phyloP scores from a whole-genome alignment of 2,797 vertebrate species.

The Sylvilagus floridanus region DNA sequence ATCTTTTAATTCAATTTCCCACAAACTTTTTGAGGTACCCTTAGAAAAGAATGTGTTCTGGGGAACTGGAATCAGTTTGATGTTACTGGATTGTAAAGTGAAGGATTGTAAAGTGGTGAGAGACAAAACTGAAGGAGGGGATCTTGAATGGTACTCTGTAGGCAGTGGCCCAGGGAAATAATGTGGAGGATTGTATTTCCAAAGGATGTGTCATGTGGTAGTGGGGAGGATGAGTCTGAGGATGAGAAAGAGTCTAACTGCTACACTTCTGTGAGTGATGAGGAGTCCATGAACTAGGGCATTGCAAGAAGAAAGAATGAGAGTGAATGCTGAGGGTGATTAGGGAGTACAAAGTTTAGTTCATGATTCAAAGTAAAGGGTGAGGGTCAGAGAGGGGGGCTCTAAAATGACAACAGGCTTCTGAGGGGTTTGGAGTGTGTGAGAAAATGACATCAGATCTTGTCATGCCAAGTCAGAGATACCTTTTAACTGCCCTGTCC shows the following conservation, averaged over 20 bases:
- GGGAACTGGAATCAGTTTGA: slow-evolving; percentile 8
- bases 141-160: neutral
- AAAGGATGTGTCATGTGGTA: neutral
- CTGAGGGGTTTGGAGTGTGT: neutral
- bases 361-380: neutral
- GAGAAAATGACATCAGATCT: neutral
- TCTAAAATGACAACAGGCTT: neutral
- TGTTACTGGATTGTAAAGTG: neutral
- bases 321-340: neutral
- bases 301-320: neutral
- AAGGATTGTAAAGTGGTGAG: neutral
- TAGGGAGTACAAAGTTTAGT: neutral
- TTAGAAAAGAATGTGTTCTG: neutral
- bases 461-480: neutral
- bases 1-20: no score
- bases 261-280: neutral
- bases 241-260: neutral
- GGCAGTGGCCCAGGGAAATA: neutral
- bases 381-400: neutral
- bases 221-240: slow-evolving; percentile 5
- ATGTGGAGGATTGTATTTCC: neutral
- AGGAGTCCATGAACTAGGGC: neutral
- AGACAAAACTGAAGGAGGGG: neutral
- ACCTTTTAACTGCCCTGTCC: neutral
- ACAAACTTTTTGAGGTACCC: no score